Evolutionary conservation across 2,113 vertebrate genomes (phyloP), one percentile per base, ranked within the genome.

Genomic region (Athene noctua): DNA sequence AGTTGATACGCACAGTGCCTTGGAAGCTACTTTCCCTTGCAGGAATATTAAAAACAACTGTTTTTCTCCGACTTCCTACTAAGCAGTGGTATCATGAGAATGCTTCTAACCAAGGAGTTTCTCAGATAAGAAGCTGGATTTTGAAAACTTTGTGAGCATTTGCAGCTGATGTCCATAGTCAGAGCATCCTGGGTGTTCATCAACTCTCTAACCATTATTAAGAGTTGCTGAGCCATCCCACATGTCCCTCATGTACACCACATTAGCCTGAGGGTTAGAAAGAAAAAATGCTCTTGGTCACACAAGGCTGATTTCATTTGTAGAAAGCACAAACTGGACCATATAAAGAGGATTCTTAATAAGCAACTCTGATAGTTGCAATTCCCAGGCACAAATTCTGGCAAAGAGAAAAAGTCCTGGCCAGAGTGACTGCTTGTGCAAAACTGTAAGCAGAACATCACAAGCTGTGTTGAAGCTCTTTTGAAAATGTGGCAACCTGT

Each of bases 401-500:
- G 15, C 13, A 61, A 87, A 40, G 52, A 88, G 34, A 91, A 94
- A 94, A 79, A 83, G 71, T 58, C 19, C 44, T 78, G 27, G 25
- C 29, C 58, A 91, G 44, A 95, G 87, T 22, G 8, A 51, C 5
- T 83, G 32, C 42, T 63, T 71, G 42, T 72, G 25, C n/a, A 86
- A 88, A 95, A 62, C 27, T 55, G 10, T 49, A 79, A 93, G 68
- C 19, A 66, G 61, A 79, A 59, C 44, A 88, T 80, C 74, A 94
- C n/a, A 95, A 70, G 51, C 26, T 47, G 40, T 70, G 93, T 82
- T 87, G 92, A 93, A 97, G 78, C 47, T 71, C 83, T 91, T 97
- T 92, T 87, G 72, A 96, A 96, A 94, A 68, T 40, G 44, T 94
- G 46, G 58, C 6, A 42, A 96, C 68, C 46, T 88, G 84, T 81